These are phyloP conservation scores for Apodemia zela DNA, from an alignment of 2,888 invertebrate species.

Conservation along the genomic window DNA sequence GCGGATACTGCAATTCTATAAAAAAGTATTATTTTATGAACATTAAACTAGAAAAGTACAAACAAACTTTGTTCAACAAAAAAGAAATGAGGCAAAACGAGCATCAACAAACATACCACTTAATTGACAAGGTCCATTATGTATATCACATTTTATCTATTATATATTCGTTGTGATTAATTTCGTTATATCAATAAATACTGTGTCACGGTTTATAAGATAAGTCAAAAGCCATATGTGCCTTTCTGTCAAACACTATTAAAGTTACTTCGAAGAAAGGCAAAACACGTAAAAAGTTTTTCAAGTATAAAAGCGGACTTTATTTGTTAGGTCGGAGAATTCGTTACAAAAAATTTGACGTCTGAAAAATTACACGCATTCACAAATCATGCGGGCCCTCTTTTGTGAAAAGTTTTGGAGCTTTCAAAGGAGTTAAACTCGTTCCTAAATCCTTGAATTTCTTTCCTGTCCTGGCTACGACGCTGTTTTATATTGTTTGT, in stretches of 20 bases:
- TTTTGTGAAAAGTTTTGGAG: constrained; percentile 69
- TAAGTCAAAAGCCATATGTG: constrained; percentile 43
- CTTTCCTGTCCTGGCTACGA: constrained; percentile 37
- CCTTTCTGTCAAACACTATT: constrained; percentile 56
- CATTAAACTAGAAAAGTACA: too few relatives aligned
- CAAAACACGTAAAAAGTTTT: constrained; percentile 64
- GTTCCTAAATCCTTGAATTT: constrained; percentile 60
- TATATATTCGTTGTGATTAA: too few relatives aligned
- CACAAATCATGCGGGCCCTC: constrained; percentile 76
- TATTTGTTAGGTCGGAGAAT: constrained; percentile 64
- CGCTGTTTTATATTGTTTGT: constrained; percentile 13
- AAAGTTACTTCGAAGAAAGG: constrained; percentile 61
- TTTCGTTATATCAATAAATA: neutral
- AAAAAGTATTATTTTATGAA: too few relatives aligned
- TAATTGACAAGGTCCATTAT: too few relatives aligned
- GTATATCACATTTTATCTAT: too few relatives aligned
- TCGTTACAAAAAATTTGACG: constrained; percentile 77
- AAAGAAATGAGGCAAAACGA: too few relatives aligned
- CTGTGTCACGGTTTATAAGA: neutral
- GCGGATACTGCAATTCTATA: too few relatives aligned
- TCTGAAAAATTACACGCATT: constrained; percentile 80
- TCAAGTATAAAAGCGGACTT: constrained; percentile 69
- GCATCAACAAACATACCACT: too few relatives aligned
- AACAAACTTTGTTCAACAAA: too few relatives aligned
- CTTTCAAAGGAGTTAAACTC: constrained; percentile 69